Conservation (phyloP, 2,797 vertebrate genomes). For the Numenius phaeopus region DNA sequence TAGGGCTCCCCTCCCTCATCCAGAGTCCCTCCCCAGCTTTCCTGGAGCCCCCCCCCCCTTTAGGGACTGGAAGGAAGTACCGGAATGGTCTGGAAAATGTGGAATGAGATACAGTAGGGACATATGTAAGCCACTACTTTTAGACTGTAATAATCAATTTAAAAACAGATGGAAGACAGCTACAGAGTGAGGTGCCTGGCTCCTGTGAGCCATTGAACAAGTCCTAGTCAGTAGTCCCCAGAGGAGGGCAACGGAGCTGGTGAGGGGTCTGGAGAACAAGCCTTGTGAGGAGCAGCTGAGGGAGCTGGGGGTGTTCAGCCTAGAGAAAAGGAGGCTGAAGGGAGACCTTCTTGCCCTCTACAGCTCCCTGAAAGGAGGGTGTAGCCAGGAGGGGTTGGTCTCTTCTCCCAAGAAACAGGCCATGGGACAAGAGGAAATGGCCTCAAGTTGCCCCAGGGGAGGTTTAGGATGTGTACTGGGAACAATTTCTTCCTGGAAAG, state of each 20-base stretch:
- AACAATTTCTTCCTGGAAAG: neutral
- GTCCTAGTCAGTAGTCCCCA: too few relatives aligned
- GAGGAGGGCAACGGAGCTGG: neutral
- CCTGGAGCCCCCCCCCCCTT: too few relatives aligned
- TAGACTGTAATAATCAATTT: too few relatives aligned
- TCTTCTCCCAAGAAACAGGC: neutral
- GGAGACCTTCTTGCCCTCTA: neutral
- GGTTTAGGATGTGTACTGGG: neutral
- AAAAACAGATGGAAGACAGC: too few relatives aligned
- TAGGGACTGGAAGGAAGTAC: too few relatives aligned
- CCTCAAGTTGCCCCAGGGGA: neutral
- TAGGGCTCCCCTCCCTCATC: too few relatives aligned
- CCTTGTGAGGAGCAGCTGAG: neutral
- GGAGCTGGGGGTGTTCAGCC: neutral
- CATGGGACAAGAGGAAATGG: neutral
- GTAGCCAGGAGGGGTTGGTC: neutral
- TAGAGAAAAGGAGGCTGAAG: neutral
- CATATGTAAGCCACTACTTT: too few relatives aligned
- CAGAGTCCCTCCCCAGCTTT: too few relatives aligned
- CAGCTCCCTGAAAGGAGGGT: neutral
- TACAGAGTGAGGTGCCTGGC: too few relatives aligned
- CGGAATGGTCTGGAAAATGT: too few relatives aligned
- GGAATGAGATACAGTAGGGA: too few relatives aligned
- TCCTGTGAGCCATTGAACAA: too few relatives aligned
- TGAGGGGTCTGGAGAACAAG: neutral